Evolutionary conservation across 2,888 invertebrate species (phyloP).

Genomic region (Drosophila nr. perissopoda): DNA sequence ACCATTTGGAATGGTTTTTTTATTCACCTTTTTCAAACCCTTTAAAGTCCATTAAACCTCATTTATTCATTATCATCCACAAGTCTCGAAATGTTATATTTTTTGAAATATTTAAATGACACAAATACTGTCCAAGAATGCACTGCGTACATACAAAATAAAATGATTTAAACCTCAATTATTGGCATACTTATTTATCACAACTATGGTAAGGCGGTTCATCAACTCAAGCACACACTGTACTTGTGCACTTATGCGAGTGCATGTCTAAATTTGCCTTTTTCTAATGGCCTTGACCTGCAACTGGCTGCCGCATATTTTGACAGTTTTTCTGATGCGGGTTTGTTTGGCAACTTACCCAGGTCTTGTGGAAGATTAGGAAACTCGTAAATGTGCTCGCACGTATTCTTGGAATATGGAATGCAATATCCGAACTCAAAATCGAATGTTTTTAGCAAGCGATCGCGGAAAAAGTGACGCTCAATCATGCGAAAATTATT

Average conservation of each 20-base stretch:
- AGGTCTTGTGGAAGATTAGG: conserved; percentile 94
- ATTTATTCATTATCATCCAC: neutral
- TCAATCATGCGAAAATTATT: conserved; percentile 99
- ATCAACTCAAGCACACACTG: conserved; percentile 6
- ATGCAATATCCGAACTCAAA: conserved; percentile 99
- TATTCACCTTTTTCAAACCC: neutral
- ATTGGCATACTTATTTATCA: neutral
- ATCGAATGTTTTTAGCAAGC: conserved; percentile 97
- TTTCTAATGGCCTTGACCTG: conserved; percentile 19
- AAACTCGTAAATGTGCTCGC: conserved; percentile 99
- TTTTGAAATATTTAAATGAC: neutral
- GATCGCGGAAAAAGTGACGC: conserved; percentile 97
- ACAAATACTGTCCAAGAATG: neutral
- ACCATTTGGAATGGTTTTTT: neutral
- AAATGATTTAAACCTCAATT: neutral
- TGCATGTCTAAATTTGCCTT: neutral
- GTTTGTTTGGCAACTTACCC: conserved; percentile 87
- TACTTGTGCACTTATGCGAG: neutral
- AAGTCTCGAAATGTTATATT: neutral
- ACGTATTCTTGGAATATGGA: conserved; percentile 98
- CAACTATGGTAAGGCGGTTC: neutral
- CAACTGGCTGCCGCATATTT: conserved; percentile 11
- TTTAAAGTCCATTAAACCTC: neutral
- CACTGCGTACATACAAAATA: neutral
- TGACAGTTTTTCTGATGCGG: no score